These are phyloP conservation scores for Alectoris magna DNA, from an alignment of 2,797 vertebrate species.

Conservation along the genomic window DNA sequence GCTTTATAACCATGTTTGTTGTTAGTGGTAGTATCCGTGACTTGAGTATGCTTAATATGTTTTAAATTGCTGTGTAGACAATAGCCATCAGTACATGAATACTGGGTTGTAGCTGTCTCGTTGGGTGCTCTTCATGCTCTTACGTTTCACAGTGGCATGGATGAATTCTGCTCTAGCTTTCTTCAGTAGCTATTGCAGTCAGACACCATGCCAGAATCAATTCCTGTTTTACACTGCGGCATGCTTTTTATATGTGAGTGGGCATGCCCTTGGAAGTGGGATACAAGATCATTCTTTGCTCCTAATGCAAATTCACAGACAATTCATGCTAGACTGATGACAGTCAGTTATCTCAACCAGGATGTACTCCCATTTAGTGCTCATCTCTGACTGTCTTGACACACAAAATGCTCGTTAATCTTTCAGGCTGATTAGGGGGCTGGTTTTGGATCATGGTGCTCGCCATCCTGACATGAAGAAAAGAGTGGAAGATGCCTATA, in stretches of 20 bases:
- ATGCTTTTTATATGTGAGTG: not conserved
- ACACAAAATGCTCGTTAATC: not conserved
- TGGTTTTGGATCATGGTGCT: conserved; percentile 97
- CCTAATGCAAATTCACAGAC: rapidly evolving
- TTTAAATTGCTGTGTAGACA: not conserved
- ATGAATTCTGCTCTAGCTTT: conserved; percentile 85
- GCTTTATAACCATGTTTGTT: not conserved
- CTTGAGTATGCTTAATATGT: rapidly evolving
- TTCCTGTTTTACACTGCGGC: conserved; percentile 32
- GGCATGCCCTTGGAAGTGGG: conserved; percentile 2
- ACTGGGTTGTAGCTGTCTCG: too few relatives aligned
- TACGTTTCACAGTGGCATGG: conserved; percentile 73
- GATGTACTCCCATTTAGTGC: rapidly evolving
- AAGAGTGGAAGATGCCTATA: conserved; percentile 91
- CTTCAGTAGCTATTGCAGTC: conserved; percentile 82
- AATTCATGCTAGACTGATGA: rapidly evolving
- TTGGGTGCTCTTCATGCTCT: not conserved
- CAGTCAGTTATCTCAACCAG: rapidly evolving
- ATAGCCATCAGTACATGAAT: not conserved
- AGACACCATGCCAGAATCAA: conserved; percentile 86
- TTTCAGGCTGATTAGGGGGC: conserved; percentile 90
- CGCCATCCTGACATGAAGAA: conserved; percentile 99
- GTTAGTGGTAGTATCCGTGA: not conserved
- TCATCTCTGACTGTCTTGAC: rapidly evolving
- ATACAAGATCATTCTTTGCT: not conserved